Evolutionary conservation across 2,113 vertebrate species (phyloP).

Genomic region (Rattus rattus): DNA sequence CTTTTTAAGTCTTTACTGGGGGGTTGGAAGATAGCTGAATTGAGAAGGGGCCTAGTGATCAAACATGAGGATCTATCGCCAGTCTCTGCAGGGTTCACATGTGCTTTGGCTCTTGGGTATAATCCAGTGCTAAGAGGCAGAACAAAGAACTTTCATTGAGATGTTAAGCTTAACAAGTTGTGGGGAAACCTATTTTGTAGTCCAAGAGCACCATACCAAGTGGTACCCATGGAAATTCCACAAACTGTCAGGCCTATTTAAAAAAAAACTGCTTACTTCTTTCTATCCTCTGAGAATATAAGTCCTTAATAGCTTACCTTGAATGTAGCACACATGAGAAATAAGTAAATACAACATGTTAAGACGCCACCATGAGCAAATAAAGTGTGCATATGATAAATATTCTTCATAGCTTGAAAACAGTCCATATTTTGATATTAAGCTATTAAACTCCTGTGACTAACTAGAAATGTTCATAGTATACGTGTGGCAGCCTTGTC

Average conservation of each 20-base stretch:
- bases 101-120: neutral
- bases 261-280: neutral
- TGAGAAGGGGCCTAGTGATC: neutral
- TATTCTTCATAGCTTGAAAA: neutral
- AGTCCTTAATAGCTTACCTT: neutral
- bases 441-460: neutral
- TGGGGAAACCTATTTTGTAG: neutral
- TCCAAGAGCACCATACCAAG: neutral
- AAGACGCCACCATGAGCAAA: constrained; percentile 16
- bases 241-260: neutral
- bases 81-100: too few species aligned
- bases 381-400: neutral
- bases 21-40: neutral
- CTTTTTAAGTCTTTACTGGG: constrained; percentile 17
- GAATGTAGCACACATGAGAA: constrained; percentile 41
- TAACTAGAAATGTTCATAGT: neutral
- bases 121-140: neutral
- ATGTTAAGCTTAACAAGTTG: neutral
- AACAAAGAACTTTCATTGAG: neutral
- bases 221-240: neutral
- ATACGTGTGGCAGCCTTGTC: neutral
- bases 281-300: neutral
- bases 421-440: constrained; percentile 39
- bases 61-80: neutral
- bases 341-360: constrained; percentile 1